phyloP scores from a whole-genome alignment of 1,140 invertebrate genomes.

The Drosophila lowei region DNA sequence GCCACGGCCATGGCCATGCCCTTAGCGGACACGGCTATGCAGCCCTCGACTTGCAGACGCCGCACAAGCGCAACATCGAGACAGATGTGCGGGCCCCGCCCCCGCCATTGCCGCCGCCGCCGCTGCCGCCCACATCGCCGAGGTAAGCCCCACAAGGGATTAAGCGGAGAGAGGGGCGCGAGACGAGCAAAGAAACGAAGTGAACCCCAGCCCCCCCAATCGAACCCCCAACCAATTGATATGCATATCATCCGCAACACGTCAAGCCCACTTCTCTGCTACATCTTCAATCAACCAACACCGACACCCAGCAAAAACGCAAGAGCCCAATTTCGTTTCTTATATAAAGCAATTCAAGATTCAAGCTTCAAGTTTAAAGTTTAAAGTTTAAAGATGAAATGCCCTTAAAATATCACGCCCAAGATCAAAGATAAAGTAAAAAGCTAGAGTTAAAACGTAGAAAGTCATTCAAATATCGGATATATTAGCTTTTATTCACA shows the following conservation, averaged over 20 bases:
- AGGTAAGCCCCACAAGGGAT: conserved; percentile 64
- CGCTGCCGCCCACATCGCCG: conserved; percentile 72
- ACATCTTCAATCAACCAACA: conserved; percentile 72
- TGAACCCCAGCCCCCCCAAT: conserved; percentile 21
- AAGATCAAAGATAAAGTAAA: conserved; percentile 40
- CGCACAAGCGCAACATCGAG: conserved; percentile 72
- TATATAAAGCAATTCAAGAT: neutral
- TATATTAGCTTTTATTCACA: conserved; percentile 36
- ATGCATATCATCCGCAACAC: conserved; percentile 77
- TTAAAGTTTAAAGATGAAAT: conserved; percentile 18
- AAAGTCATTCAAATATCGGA: conserved; percentile 15
- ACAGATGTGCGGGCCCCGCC: conserved; percentile 70
- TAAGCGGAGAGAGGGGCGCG: conserved; percentile 33
- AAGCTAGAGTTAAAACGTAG: conserved; percentile 32
- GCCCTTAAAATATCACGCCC: conserved; percentile 68
- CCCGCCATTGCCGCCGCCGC: conserved; percentile 73
- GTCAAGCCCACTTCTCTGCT: conserved; percentile 59
- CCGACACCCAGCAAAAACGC: conserved; percentile 11
- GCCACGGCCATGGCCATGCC: conserved; percentile 36
- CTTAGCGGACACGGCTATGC: conserved; percentile 57
- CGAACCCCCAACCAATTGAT: conserved; percentile 28
- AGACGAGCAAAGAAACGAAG: conserved; percentile 62
- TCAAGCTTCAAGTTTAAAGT: conserved; percentile 23
- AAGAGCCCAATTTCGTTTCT: neutral
- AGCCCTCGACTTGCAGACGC: conserved; percentile 75